Percentiles rank a stretch among this genome's conserved stretches.
Conservation (phyloP, 1,140 invertebrate species). For the Epicauta chinensis region DNA sequence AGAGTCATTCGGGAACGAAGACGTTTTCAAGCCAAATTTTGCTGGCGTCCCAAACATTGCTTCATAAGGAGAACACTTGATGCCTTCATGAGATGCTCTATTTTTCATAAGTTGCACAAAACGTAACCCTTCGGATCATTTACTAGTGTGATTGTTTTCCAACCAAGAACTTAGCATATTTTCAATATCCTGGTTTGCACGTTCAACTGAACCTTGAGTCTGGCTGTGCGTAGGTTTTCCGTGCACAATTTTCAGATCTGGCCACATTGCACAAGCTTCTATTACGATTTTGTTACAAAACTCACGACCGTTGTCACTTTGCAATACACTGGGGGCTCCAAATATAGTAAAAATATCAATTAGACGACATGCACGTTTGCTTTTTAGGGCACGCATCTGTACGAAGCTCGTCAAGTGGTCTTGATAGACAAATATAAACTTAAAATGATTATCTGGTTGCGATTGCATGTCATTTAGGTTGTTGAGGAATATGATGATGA, state of each 20-base stretch:
- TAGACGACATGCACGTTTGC: slow-evolving; percentile 31
- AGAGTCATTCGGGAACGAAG: neutral
- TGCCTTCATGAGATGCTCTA: slow-evolving; percentile 27
- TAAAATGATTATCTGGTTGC: slow-evolving; percentile 38
- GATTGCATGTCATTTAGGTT: slow-evolving; percentile 43
- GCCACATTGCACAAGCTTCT: slow-evolving; percentile 14
- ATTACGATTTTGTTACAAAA: slow-evolving; percentile 7
- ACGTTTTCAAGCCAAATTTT: slow-evolving; percentile 2
- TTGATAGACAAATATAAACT: slow-evolving; percentile 45
- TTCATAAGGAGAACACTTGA: slow-evolving; percentile 32
- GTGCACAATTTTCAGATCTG: slow-evolving; percentile 16
- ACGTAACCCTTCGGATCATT: slow-evolving; percentile 34
- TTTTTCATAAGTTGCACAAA: slow-evolving; percentile 39
- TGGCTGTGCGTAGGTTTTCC: slow-evolving; percentile 26
- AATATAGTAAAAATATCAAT: slow-evolving; percentile 36
- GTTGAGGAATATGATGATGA: too few relatives aligned
- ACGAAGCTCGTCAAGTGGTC: slow-evolving; percentile 44
- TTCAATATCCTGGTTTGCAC: slow-evolving; percentile 38
- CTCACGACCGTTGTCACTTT: slow-evolving; percentile 32
- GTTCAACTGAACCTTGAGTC: slow-evolving; percentile 28
- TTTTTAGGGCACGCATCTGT: slow-evolving; percentile 29
- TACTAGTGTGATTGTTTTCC: slow-evolving; percentile 27
- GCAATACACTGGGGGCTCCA: slow-evolving; percentile 35
- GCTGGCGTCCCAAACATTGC: slow-evolving; percentile 29
- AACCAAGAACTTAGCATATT: slow-evolving; percentile 38